Evolutionary conservation across 1,140 invertebrate genomes (phyloP), one percentile per base, ranked within the genome.

Genomic region (Papilio xuthus): DNA sequence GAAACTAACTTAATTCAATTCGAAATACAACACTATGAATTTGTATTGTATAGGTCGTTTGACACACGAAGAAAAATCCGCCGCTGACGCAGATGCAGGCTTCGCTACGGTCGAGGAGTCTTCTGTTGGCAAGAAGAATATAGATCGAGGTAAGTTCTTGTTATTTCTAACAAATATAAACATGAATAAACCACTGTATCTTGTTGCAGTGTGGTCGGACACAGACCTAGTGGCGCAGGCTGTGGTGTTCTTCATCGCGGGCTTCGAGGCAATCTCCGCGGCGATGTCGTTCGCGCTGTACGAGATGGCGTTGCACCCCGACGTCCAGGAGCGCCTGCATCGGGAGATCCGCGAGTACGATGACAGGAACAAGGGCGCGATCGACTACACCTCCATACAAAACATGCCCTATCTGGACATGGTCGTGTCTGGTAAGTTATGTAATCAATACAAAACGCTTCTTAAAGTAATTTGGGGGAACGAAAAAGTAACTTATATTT

Each of bases 221-320:
- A 94, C 94, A 69, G 91, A 91, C 73, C 93, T 96, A 47, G 93
- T 95, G 0, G 94, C 96, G 1, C 96, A 96, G 87, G 95, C 95
- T 0, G 94, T 95, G 23, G 90, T 95, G 0, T 97, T 97, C 83
- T 96, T 96, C 74, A 89, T 95, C 1, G 96, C 96, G 70, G 97
- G 97, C 15, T 97, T 96, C 79, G 96, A 97, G 85, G 97, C 97
- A 0, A 96, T 96, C 0, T 90, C 94, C 0, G 85, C 83, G 1
- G 72, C 84, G 0, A 90, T 94, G 87, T 84, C 86, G 15, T 94
- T 93, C 73, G 28, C 78, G 0, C 81, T 91, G 1, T 87, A 94
- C 60, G 94, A 95, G 78, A 82, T 97, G 47, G 95, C 95, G 0
- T 76, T 93, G 9, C 89, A 96, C 87, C 94, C 92, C 13, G 95